Evolutionary conservation across 2,797 vertebrate genomes (phyloP), one percentile per base, ranked within the genome.

Genomic region (Philypnodon macrostomus): DNA sequence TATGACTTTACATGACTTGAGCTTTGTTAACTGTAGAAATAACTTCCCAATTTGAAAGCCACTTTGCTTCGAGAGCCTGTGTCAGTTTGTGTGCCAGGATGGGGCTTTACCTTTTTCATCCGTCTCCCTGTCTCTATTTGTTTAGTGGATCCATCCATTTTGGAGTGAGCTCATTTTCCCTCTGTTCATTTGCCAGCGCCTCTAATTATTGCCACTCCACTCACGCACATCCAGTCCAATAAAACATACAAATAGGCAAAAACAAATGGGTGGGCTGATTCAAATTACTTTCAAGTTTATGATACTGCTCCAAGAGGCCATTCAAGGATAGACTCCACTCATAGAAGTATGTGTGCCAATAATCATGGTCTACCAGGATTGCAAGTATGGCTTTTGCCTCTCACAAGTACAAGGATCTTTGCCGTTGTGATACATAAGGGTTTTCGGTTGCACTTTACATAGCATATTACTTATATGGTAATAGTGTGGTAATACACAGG

Each of bases 161-260:
- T 47, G 1, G 16, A 13, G 16, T 10, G 29, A 16, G 24, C 57
- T 26, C 35, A 34, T 48, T 31, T 40, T 36, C 32, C n/a, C 55
- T 73, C 51, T 54, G 51, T 73, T 69, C 49, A 32, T 58, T 47
- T 54, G 47, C 63, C 70, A 74, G 18, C 42, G 46, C 31, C 40
- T 34, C 24, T 64, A 67, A 71, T 69, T 55, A 58, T 40, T 42
- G 29, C 58, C 56, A 39, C 30, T 37, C 32, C 31, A 16, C 51
- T 57, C 21, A 34, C 36, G 15, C 44, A 40, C 24, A 52, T 7
- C 2, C 38, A 62, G n/a, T 16, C 33, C n/a, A 57, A 45, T 49
- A 53, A 51, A 53, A 69, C 24, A 55, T 52, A 58, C 53, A 70
- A 50, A 73, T 33, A 57, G 53, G 47, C 46, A 46, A 29, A n/a